phyloP scores from a whole-genome alignment of 2,888 invertebrate species.

The Andrena minutula region DNA sequence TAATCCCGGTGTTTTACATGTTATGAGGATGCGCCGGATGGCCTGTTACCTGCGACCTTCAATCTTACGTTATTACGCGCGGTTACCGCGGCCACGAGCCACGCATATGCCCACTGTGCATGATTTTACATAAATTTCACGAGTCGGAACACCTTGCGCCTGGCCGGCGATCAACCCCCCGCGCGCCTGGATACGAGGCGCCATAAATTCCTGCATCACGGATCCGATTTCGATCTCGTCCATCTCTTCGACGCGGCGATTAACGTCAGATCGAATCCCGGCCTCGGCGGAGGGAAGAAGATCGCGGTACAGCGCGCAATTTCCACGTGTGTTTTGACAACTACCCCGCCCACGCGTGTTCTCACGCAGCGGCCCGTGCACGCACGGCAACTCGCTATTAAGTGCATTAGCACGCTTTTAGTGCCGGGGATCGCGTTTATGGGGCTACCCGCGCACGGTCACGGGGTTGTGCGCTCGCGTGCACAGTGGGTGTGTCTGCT shows the following conservation, averaged over 20 bases:
- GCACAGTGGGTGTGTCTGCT: slow-evolving; percentile 71
- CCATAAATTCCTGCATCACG: slow-evolving; percentile 11
- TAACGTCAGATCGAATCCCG: neutral
- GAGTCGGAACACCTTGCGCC: slow-evolving; percentile 56
- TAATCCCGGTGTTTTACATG: slow-evolving; percentile 82
- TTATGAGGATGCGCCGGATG: slow-evolving; percentile 75
- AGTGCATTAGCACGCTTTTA: slow-evolving; percentile 82
- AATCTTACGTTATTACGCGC: slow-evolving; percentile 78
- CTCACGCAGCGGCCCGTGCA: slow-evolving; percentile 74
- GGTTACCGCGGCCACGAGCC: slow-evolving; percentile 14
- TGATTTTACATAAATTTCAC: slow-evolving; percentile 81
- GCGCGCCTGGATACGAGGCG: neutral
- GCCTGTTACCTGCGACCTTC: slow-evolving; percentile 77
- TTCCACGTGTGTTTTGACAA: slow-evolving; percentile 80
- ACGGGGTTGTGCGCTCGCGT: slow-evolving; percentile 61
- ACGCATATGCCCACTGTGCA: slow-evolving; percentile 69
- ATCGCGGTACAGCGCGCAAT: slow-evolving; percentile 45
- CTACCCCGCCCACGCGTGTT: slow-evolving; percentile 78
- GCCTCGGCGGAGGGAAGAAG: neutral
- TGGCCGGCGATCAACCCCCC: neutral
- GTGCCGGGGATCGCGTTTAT: slow-evolving; percentile 67
- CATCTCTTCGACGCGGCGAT: neutral
- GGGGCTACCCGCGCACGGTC: slow-evolving; percentile 57
- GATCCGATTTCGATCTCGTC: neutral
- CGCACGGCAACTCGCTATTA: slow-evolving; percentile 83